A percentile compares a stretch with the other conserved stretches of the same genome.
Conservation (phyloP, 2,797 vertebrate species). For the Australoheros facetus region DNA sequence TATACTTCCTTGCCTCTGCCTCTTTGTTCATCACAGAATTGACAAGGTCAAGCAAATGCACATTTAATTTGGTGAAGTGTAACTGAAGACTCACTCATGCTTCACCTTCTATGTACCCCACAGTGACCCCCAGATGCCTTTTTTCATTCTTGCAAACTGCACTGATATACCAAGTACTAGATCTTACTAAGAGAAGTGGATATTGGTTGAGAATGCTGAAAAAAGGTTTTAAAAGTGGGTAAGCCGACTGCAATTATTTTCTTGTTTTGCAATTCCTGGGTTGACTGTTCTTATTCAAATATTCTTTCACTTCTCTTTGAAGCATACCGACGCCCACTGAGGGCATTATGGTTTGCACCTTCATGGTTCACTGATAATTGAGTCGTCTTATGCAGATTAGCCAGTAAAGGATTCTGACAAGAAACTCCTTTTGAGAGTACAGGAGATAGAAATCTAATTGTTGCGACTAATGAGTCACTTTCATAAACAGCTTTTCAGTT, state of each 20-base stretch:
- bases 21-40: constrained; percentile 32
- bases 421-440: constrained; percentile 60
- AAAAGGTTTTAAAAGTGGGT: constrained; percentile 29
- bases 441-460: constrained; percentile 37
- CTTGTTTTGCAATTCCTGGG: constrained; percentile 34
- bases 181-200: constrained; percentile 30
- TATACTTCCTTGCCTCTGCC: background rate
- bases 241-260: constrained; percentile 36
- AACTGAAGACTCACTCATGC: constrained; percentile 59
- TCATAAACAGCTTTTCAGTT: constrained; percentile 24
- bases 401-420: constrained; percentile 53
- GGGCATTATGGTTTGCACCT: constrained; percentile 64
- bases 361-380: constrained; percentile 67
- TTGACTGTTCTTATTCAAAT: constrained; percentile 42
- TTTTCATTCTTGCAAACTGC: constrained; percentile 38
- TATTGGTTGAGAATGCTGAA: constrained; percentile 22
- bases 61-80: constrained; percentile 66
- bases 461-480: constrained; percentile 34
- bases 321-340: constrained; percentile 48
- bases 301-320: constrained; percentile 63
- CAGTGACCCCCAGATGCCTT: constrained; percentile 41
- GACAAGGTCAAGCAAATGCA: constrained; percentile 60
- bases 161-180: constrained; percentile 40
- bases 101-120: constrained; percentile 27
- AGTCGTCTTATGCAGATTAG: constrained; percentile 51